Percentiles rank a stretch among this genome's conserved stretches.
Evolutionary conservation across 2,797 vertebrate species (phyloP).

Genomic region (Muscicapa striata): DNA sequence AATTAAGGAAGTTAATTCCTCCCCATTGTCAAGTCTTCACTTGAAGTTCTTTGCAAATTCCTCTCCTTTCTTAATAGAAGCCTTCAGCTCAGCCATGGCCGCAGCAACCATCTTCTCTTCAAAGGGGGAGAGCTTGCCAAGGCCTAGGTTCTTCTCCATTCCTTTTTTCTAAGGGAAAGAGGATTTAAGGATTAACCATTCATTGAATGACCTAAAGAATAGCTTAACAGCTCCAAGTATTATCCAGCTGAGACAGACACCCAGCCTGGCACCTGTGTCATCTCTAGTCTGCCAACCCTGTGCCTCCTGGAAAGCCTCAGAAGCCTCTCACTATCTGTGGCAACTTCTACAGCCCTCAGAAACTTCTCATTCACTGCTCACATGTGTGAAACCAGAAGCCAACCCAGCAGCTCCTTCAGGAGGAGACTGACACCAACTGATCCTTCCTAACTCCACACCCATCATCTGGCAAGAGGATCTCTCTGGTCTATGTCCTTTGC

Average conservation of each 20-base stretch:
- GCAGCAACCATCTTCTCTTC: constrained; percentile 94
- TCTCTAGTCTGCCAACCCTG: neutral
- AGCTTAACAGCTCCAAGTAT: neutral
- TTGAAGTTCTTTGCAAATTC: constrained; percentile 94
- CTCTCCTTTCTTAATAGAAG: constrained; percentile 97
- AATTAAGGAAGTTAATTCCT: constrained; percentile 71
- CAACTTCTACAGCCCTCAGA: neutral
- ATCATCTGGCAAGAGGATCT: neutral
- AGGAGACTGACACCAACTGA: neutral
- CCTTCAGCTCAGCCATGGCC: constrained; percentile 89
- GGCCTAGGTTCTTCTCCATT: constrained; percentile 97
- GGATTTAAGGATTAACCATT: constrained; percentile 54
- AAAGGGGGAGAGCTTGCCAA: constrained; percentile 89
- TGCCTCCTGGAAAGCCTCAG: neutral
- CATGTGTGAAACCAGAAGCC: neutral
- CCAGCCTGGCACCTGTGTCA: neutral
- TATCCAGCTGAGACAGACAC: neutral
- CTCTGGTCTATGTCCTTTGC: neutral
- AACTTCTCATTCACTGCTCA: neutral
- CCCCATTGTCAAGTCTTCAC: constrained; percentile 65
- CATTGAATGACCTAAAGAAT: neutral
- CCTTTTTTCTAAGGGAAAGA: constrained; percentile 86
- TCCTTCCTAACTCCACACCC: neutral
- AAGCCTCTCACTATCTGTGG: neutral
- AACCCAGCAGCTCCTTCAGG: neutral